These are phyloP conservation scores for Eunapius fragilis DNA, from an alignment of 37 sponge, comb jelly and placozoan genomes.

Conservation along the genomic window DNA sequence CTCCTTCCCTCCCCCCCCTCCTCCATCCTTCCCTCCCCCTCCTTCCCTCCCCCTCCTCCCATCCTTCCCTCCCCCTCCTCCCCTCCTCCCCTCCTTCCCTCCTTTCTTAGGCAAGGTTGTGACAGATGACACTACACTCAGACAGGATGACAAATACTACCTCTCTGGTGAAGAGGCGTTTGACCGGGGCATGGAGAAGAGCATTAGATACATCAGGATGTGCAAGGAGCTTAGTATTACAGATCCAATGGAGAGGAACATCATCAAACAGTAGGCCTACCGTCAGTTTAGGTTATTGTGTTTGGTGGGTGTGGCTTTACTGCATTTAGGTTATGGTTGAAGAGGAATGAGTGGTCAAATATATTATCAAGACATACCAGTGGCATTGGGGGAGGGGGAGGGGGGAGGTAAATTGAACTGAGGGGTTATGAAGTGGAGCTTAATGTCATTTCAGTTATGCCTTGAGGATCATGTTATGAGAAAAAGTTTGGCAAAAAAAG, in stretches of 20 bases:
- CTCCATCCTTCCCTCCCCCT: too few species aligned
- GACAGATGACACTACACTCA: conserved; percentile 51
- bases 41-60: too few species aligned
- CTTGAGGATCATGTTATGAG: too few species aligned
- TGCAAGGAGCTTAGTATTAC: conserved; percentile 17
- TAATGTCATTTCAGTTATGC: too few species aligned
- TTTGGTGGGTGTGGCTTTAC: not conserved
- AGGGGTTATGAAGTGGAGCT: too few species aligned
- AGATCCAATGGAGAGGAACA: not conserved
- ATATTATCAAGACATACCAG: too few species aligned
- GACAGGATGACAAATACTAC: conserved; percentile 44
- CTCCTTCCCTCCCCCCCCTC: too few species aligned
- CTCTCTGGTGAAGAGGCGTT: conserved; percentile 69
- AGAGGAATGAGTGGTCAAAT: too few species aligned
- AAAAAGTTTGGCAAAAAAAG: too few species aligned
- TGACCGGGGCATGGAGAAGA: conserved; percentile 48
- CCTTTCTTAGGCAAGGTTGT: conserved; percentile 34
- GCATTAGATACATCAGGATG: conserved; percentile 30
- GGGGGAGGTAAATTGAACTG: too few species aligned
- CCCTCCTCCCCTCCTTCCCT: not conserved
- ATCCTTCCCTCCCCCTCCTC: not conserved
- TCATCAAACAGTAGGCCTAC: not conserved
- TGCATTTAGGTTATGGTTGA: not conserved
- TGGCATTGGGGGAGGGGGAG: too few species aligned
- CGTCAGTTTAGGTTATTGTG: not conserved